A percentile compares a stretch with the other conserved stretches of the same genome.
phyloP scores from a whole-genome alignment of 2,888 invertebrate genomes.

The Ellobium chinense region DNA sequence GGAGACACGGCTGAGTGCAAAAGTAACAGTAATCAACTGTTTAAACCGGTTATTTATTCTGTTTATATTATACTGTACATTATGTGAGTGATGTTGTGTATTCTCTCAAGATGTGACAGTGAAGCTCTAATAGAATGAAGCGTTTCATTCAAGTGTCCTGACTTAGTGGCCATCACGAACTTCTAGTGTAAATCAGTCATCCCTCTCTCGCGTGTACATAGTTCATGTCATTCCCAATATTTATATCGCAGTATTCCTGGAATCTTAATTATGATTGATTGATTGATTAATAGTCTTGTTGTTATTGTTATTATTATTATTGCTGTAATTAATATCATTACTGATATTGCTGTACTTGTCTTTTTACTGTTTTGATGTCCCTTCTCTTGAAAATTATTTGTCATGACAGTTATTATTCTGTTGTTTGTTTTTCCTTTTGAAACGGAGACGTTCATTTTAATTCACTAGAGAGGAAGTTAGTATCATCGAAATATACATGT shows the following conservation, averaged over 20 bases:
- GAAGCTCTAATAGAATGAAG: too few relatives aligned
- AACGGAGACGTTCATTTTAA: not conserved
- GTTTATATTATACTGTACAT: too few relatives aligned
- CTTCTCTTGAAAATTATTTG: not conserved
- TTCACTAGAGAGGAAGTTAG: too few relatives aligned
- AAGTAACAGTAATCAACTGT: not conserved
- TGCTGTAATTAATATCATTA: not conserved
- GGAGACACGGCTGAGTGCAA: too few relatives aligned
- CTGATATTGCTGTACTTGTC: not conserved
- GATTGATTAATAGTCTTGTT: not conserved
- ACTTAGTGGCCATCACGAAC: too few relatives aligned
- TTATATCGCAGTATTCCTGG: conserved; percentile 18
- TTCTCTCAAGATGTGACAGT: too few relatives aligned
- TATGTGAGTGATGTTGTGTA: too few relatives aligned
- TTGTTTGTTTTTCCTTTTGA: not conserved
- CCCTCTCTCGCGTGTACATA: not conserved
- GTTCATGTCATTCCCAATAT: conserved; percentile 30
- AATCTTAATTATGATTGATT: not conserved
- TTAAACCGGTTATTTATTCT: conserved; percentile 26
- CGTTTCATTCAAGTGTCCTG: too few relatives aligned
- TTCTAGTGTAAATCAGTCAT: too few relatives aligned
- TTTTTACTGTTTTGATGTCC: not conserved
- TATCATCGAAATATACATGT: too few relatives aligned
- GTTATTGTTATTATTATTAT: not conserved
- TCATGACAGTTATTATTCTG: not conserved